Conservation (phyloP, 2,888 invertebrate genomes). For the Melinopterus prodromus region DNA sequence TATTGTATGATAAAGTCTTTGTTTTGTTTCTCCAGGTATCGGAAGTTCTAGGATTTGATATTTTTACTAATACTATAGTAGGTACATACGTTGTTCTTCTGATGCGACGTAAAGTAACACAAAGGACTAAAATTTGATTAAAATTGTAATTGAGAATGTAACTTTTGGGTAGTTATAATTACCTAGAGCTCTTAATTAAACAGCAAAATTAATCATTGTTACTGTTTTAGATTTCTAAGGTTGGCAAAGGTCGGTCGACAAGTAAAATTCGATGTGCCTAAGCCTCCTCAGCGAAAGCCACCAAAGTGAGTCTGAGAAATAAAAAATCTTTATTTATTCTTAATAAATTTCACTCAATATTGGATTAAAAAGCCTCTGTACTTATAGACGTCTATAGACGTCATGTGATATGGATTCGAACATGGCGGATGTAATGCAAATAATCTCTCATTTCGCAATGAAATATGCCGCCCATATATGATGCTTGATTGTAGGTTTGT, state of each 20-base stretch:
- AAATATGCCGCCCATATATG: background rate
- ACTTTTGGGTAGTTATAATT: background rate
- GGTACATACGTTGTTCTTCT: no score
- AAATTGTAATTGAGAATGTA: background rate
- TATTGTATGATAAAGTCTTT: no score
- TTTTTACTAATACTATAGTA: no score
- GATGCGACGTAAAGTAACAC: no score
- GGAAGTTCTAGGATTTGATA: no score
- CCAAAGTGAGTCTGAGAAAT: constrained; percentile 15
- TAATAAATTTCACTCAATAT: no score
- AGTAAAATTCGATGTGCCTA: constrained; percentile 45
- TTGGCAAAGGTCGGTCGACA: constrained; percentile 46
- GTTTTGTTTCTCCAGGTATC: no score
- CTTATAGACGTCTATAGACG: background rate
- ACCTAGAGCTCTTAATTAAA: background rate
- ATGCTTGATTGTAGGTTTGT: background rate
- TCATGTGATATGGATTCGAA: background rate
- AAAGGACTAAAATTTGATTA: no score
- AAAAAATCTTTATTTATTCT: no score
- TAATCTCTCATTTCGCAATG: no score
- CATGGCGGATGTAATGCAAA: no score
- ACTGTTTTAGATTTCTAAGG: constrained; percentile 45
- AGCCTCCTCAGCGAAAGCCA: constrained; percentile 44
- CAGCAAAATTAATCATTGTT: background rate
- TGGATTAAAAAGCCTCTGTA: no score